phyloP scores from a whole-genome alignment of 2,113 vertebrate species.

The Esox niger region DNA sequence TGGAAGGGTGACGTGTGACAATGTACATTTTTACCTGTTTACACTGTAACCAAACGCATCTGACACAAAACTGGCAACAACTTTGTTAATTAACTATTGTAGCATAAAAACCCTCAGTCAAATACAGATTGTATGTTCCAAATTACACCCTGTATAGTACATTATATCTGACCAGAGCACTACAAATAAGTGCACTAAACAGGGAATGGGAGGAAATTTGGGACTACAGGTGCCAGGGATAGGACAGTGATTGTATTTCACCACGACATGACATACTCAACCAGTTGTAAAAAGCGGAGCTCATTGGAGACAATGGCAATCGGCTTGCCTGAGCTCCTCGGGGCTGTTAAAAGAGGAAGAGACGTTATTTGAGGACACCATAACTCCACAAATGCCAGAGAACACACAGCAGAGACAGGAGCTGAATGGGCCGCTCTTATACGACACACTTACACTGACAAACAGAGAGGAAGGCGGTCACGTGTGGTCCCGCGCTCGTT shows the following conservation, averaged over 20 bases:
- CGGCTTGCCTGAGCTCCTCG: conserved; percentile 57
- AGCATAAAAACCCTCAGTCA: no score
- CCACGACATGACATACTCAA: conserved; percentile 65
- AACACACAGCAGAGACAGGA: conserved; percentile 53
- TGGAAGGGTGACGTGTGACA: no score
- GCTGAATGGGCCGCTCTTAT: conserved; percentile 61
- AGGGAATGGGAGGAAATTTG: no score
- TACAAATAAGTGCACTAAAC: no score
- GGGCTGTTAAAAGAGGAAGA: conserved; percentile 74
- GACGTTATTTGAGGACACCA: conserved; percentile 72
- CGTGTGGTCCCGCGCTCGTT: conserved; percentile 58
- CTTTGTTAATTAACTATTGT: no score
- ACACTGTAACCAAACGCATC: no score
- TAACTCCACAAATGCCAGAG: conserved; percentile 73
- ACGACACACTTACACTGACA: conserved; percentile 58
- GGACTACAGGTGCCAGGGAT: no score
- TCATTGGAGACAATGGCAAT: conserved; percentile 71
- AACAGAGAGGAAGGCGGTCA: conserved; percentile 44
- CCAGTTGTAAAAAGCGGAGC: conserved; percentile 70
- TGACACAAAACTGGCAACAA: no score
- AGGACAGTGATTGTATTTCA: conserved; percentile 55
- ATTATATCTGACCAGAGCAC: no score
- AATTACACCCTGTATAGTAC: no score
- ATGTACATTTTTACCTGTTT: conserved; percentile 26
- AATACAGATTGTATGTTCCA: no score